Conservation (phyloP, 2,113 vertebrate species). For the Myiozetetes cayanensis region DNA sequence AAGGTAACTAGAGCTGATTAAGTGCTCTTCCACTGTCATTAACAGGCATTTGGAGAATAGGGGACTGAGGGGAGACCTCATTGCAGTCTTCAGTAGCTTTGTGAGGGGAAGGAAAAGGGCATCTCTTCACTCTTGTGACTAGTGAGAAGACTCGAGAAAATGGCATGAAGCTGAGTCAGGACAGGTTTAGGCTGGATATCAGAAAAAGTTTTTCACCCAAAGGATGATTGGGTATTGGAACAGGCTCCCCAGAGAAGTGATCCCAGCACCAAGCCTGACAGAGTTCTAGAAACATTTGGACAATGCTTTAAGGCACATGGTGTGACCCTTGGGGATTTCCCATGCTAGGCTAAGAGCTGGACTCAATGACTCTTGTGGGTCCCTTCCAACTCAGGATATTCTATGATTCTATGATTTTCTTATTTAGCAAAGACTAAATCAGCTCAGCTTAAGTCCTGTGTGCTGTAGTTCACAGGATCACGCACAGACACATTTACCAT, state of each 20-base stretch:
- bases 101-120: background rate
- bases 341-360: background rate
- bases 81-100: background rate
- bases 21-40: background rate
- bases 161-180: background rate
- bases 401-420: background rate
- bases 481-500: background rate
- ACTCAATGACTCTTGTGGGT: fast-evolving
- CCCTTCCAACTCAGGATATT: background rate
- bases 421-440: background rate
- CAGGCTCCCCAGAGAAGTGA: background rate
- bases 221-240: background rate
- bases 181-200: background rate
- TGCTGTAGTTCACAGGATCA: background rate
- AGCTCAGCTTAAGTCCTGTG: background rate
- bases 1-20: background rate
- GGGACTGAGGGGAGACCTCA: background rate
- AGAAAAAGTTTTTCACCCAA: background rate
- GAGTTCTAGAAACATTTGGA: background rate
- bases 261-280: background rate
- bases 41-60: background rate
- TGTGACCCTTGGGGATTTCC: background rate
- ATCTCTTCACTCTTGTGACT: background rate
- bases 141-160: background rate
- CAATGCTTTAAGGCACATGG: fast-evolving